phyloP scores from a whole-genome alignment of 2,797 vertebrate genomes.

The Novumbra hubbsi region DNA sequence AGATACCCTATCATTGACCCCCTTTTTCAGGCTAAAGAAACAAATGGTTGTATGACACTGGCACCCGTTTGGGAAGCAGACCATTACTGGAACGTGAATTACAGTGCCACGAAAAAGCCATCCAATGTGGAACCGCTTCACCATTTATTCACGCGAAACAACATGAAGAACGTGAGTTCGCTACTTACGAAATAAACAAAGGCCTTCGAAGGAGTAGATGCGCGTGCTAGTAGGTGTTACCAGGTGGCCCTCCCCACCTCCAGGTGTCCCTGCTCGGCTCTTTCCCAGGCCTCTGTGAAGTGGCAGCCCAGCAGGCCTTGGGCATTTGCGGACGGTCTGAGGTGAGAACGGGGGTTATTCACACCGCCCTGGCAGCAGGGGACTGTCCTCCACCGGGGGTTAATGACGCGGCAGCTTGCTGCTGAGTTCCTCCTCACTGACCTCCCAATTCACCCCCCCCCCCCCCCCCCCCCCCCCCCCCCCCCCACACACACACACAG shows the following conservation, averaged over 20 bases:
- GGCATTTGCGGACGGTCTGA: conserved; percentile 22
- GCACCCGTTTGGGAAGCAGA: background rate
- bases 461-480: too few species aligned
- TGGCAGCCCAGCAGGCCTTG: conserved; percentile 17
- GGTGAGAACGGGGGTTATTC: conserved; percentile 49
- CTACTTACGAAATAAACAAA: background rate
- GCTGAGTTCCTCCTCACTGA: background rate
- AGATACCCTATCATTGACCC: conserved; percentile 10
- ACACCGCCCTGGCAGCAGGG: conserved; percentile 33
- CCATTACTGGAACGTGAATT: background rate
- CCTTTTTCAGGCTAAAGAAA: background rate
- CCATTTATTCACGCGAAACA: background rate
- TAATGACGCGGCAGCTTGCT: background rate
- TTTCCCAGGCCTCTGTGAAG: conserved; percentile 32
- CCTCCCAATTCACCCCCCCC: conserved; percentile 5
- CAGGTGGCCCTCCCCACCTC: conserved; percentile 17
- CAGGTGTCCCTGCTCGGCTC: conserved; percentile 15
- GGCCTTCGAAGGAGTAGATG: background rate
- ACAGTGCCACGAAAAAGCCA: background rate
- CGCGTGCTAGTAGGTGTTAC: background rate
- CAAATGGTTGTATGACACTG: background rate
- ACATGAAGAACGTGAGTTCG: background rate
- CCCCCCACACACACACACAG: conserved; percentile 12
- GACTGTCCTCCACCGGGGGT: background rate
- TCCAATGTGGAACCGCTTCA: background rate